Percentiles rank a stretch among this genome's conserved stretches.
Evolutionary conservation across 1,140 invertebrate species (phyloP).

Genomic region (Pseudoatta argentina): DNA sequence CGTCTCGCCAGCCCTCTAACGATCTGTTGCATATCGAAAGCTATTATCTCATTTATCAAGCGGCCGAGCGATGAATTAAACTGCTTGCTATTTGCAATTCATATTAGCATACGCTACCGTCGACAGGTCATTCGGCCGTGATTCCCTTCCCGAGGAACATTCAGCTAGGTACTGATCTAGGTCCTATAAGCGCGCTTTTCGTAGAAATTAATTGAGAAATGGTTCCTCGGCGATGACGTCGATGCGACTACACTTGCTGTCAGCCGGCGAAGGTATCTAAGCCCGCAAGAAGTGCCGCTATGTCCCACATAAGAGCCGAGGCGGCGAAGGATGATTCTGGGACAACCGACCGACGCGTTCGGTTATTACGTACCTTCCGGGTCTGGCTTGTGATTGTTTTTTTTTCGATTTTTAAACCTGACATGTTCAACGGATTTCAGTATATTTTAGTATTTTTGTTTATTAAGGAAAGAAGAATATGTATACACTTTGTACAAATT

Average conservation of each 20-base stretch:
- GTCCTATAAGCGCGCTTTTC: no score
- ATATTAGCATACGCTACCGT: background rate
- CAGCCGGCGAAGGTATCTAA: conserved; percentile 73
- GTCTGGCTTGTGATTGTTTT: conserved; percentile 20
- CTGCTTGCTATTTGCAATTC: conserved; percentile 26
- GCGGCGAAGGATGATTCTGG: conserved; percentile 74
- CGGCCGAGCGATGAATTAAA: background rate
- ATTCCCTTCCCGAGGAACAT: conserved; percentile 7
- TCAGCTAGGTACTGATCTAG: background rate
- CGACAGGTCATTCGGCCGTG: background rate
- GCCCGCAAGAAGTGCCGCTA: conserved; percentile 82
- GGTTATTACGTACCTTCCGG: conserved; percentile 69
- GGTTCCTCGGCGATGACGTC: conserved; percentile 61
- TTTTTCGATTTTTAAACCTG: conserved; percentile 30
- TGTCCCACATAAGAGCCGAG: conserved; percentile 80
- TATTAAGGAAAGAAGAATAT: background rate
- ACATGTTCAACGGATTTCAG: background rate
- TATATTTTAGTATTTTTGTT: background rate
- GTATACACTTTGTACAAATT: background rate
- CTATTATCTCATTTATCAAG: background rate
- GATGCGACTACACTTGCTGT: conserved; percentile 63
- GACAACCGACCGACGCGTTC: conserved; percentile 67
- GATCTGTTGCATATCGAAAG: no score
- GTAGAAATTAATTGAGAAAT: conserved; percentile 41
- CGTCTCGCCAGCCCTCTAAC: background rate